Conservation (phyloP, 2,113 vertebrate genomes). For the Lepus timidus region DNA sequence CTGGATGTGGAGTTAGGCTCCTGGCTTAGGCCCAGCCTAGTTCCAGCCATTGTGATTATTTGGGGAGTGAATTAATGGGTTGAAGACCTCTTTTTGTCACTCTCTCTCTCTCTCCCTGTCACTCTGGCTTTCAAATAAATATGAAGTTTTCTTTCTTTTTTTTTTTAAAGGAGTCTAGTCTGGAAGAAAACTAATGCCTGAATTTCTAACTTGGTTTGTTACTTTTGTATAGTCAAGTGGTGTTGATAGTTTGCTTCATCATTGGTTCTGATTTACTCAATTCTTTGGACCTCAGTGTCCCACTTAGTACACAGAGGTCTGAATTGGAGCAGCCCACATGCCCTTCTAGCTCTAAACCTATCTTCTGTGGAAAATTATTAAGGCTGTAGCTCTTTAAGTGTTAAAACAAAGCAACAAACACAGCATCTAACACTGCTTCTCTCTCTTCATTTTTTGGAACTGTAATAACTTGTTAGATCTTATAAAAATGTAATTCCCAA, state of each 20-base stretch:
- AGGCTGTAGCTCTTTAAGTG: constrained; percentile 35
- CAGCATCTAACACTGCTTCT: constrained; percentile 19
- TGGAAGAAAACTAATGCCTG: constrained; percentile 29
- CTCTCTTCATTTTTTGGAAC: constrained; percentile 57
- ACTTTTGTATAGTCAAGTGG: constrained; percentile 41
- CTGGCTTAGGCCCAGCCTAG: too few species aligned
- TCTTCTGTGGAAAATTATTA: constrained; percentile 27
- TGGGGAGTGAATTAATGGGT: too few species aligned
- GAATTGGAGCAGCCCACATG: neutral
- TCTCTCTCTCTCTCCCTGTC: too few species aligned
- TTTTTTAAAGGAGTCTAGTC: neutral
- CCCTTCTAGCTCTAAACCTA: neutral
- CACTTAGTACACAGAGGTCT: neutral
- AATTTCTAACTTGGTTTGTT: neutral
- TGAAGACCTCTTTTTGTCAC: too few species aligned
- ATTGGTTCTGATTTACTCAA: neutral
- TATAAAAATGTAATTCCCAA: constrained; percentile 69
- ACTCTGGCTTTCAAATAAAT: too few species aligned
- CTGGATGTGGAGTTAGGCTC: too few species aligned
- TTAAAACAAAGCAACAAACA: constrained; percentile 52
- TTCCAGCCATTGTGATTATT: too few species aligned
- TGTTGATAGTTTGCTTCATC: constrained; percentile 4
- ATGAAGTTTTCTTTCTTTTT: too few species aligned
- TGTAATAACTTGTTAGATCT: constrained; percentile 71
- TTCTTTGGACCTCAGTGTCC: neutral